Conservation (phyloP, 2,888 invertebrate species). For the Ischnus inquisitorius region DNA sequence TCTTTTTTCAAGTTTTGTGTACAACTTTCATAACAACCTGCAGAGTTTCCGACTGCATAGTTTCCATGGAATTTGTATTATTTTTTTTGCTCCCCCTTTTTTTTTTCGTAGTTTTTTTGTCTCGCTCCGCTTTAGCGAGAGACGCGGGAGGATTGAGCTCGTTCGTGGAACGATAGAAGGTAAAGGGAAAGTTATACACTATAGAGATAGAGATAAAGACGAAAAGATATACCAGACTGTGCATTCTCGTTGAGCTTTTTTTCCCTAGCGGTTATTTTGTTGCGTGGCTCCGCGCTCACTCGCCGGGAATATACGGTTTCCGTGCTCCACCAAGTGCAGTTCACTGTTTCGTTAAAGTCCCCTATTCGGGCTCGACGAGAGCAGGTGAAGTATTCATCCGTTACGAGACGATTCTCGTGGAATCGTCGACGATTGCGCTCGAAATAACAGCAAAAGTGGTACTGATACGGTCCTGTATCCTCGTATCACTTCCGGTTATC, state of each 20-base stretch:
- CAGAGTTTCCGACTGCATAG: not conserved
- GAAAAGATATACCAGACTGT: conserved; percentile 44
- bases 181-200: conserved; percentile 46
- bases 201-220: conserved; percentile 21
- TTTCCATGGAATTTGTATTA: conserved; percentile 2
- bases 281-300: conserved; percentile 53
- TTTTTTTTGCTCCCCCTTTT: not conserved
- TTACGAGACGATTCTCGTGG: conserved; percentile 23
- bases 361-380: conserved; percentile 42
- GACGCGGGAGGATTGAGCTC: conserved; percentile 6
- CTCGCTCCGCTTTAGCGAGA: conserved; percentile 3
- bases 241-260: conserved; percentile 45
- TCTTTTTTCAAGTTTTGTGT: not conserved
- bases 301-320: conserved; percentile 70
- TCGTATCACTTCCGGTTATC: conserved; percentile 1
- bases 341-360: conserved; percentile 74
- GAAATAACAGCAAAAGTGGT: conserved; percentile 41
- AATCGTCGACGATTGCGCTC: conserved; percentile 36
- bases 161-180: conserved; percentile 21
- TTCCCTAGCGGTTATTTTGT: conserved; percentile 58
- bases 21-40: conserved; percentile 20
- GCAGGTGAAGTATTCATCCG: conserved; percentile 72
- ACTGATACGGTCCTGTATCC: not conserved
- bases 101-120: conserved; percentile 3
- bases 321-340: conserved; percentile 72